A percentile compares a stretch with the other conserved stretches of the same genome.
Evolutionary conservation across 2,113 vertebrate species (phyloP).

Genomic region (Spilogale gracilis): DNA sequence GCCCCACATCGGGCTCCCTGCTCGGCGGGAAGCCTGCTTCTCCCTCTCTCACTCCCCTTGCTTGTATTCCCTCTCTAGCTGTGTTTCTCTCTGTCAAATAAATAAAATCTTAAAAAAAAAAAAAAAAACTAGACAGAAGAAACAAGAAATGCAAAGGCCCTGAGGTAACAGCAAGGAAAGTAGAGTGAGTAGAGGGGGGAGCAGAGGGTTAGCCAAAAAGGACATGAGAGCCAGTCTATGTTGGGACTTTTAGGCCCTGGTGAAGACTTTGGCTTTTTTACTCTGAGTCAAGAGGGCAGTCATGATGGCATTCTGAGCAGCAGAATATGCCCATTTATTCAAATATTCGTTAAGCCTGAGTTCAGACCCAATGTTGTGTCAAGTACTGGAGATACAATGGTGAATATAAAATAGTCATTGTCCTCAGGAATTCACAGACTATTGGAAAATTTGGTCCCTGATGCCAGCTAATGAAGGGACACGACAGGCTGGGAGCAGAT

Average conservation of each 20-base stretch:
- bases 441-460: background rate
- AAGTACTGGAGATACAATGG: background rate
- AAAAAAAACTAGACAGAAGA: background rate
- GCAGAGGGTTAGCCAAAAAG: background rate
- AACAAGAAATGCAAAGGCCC: background rate
- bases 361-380: background rate
- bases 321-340: background rate
- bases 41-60: no score
- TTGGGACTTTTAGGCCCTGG: no score
- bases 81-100: no score
- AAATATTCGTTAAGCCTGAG: background rate
- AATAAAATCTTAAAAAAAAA: no score
- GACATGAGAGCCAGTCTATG: background rate
- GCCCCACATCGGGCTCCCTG: no score
- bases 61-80: no score
- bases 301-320: background rate
- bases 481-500: background rate
- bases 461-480: background rate
- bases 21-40: no score
- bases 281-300: background rate
- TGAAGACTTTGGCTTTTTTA: background rate
- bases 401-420: background rate
- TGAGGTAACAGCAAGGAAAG: no score
- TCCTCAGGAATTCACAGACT: background rate
- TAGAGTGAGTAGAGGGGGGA: rapidly evolving